These are phyloP conservation scores for Anas flavirostris DNA, from an alignment of 2,797 vertebrate species.

Conservation along the genomic window DNA sequence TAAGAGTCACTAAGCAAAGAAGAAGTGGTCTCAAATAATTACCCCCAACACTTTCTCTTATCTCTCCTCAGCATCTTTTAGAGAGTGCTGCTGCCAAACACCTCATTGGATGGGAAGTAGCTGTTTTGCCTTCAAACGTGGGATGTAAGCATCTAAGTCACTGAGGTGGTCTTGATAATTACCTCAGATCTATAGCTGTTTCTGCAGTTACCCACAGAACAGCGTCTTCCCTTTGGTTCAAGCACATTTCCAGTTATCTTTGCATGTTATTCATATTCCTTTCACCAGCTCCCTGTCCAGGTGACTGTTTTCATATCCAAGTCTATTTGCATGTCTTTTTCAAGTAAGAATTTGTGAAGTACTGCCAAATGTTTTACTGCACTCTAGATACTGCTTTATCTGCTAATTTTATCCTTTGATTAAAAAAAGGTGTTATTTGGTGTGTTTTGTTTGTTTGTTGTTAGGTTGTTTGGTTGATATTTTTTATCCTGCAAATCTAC, in stretches of 20 bases:
- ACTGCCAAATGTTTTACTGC: background rate
- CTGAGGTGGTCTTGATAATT: background rate
- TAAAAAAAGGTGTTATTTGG: background rate
- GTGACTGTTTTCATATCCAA: background rate
- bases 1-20: background rate
- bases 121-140: background rate
- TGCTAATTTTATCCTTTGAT: constrained; percentile 24
- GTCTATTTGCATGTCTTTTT: background rate
- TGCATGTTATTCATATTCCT: background rate
- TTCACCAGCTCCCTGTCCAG: background rate
- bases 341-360: constrained; percentile 17
- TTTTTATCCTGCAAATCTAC: background rate
- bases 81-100: background rate
- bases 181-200: background rate
- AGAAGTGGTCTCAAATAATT: background rate
- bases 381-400: background rate
- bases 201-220: background rate
- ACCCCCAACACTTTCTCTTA: background rate
- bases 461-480: background rate
- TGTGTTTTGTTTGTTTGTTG: background rate
- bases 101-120: background rate
- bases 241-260: background rate
- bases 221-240: background rate
- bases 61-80: background rate
- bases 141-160: background rate